Percentiles rank a stretch among this genome's conserved stretches.
Evolutionary conservation across 1,140 invertebrate species (phyloP).

Genomic region (Drosophila lini): DNA sequence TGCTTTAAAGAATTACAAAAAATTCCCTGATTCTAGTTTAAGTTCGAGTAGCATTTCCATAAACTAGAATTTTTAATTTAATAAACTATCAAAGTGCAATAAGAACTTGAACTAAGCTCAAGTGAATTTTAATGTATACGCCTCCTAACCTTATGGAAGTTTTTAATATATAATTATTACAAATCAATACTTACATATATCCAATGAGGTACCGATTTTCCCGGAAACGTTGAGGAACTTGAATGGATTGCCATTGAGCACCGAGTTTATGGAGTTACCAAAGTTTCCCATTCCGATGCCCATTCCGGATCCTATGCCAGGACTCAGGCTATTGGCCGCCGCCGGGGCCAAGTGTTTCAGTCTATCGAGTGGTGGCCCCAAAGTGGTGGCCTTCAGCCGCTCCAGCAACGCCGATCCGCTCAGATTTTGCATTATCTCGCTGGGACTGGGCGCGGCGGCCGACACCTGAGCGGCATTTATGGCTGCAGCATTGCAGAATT

Average conservation of each 20-base stretch:
- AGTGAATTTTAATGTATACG: not conserved
- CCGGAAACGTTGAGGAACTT: constrained; percentile 65
- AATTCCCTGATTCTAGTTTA: not conserved
- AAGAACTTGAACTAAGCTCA: not conserved
- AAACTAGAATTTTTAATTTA: not conserved
- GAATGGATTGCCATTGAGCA: constrained; percentile 56
- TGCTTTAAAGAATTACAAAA: too few relatives aligned
- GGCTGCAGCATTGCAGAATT: constrained; percentile 73
- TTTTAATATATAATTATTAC: not conserved
- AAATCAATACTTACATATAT: constrained; percentile 62
- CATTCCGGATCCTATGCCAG: constrained; percentile 16
- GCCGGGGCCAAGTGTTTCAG: constrained; percentile 56
- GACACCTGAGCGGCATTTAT: constrained; percentile 66
- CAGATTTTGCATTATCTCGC: constrained; percentile 65
- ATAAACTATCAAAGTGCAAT: not conserved
- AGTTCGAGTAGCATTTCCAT: not conserved
- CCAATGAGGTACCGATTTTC: constrained; percentile 55
- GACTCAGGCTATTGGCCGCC: constrained; percentile 60
- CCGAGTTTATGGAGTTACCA: constrained; percentile 43
- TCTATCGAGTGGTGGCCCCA: constrained; percentile 61
- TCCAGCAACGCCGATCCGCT: constrained; percentile 63
- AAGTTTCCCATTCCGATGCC: constrained; percentile 36
- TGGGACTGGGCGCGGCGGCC: constrained; percentile 58
- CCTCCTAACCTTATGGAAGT: not conserved
- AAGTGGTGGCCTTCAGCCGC: constrained; percentile 56